A percentile compares a stretch with the other conserved stretches of the same genome.
These are phyloP conservation scores for Melanchra persicariae DNA, from an alignment of 2,888 invertebrate species.

Conservation along the genomic window DNA sequence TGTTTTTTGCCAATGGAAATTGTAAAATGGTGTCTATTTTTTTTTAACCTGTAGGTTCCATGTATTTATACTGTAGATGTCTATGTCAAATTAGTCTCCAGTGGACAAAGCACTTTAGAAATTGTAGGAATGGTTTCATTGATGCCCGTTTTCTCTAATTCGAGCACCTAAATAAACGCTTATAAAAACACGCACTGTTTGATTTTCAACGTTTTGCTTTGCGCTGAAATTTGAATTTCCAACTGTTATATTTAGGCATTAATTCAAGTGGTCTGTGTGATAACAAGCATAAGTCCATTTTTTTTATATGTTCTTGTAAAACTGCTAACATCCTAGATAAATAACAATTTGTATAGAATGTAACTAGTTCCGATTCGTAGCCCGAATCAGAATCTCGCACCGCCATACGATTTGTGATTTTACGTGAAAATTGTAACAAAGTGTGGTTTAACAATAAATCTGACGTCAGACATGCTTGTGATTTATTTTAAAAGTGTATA, in stretches of 20 bases:
- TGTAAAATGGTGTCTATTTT: background rate
- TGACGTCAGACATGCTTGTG: constrained; percentile 52
- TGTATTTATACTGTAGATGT: background rate
- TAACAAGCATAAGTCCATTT: background rate
- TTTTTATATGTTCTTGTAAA: constrained; percentile 1
- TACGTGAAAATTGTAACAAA: constrained; percentile 46
- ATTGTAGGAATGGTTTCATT: background rate
- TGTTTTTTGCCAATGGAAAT: background rate
- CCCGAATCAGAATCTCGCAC: constrained; percentile 56
- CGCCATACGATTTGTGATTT: constrained; percentile 55
- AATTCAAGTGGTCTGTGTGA: background rate
- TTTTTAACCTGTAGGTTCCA: background rate
- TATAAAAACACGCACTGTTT: too few species aligned
- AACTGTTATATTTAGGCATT: background rate
- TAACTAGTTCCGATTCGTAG: constrained; percentile 31
- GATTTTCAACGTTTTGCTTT: background rate
- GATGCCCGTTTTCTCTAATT: background rate
- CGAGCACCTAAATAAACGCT: background rate
- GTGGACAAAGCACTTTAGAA: background rate
- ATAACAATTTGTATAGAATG: constrained; percentile 58
- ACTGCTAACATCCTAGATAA: constrained; percentile 53
- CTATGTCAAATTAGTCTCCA: background rate
- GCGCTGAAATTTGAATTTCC: background rate
- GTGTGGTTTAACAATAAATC: constrained; percentile 39
- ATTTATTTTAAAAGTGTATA: constrained; percentile 34